Conservation (phyloP, 2,113 vertebrate genomes). For the Alligator mississippiensis region DNA sequence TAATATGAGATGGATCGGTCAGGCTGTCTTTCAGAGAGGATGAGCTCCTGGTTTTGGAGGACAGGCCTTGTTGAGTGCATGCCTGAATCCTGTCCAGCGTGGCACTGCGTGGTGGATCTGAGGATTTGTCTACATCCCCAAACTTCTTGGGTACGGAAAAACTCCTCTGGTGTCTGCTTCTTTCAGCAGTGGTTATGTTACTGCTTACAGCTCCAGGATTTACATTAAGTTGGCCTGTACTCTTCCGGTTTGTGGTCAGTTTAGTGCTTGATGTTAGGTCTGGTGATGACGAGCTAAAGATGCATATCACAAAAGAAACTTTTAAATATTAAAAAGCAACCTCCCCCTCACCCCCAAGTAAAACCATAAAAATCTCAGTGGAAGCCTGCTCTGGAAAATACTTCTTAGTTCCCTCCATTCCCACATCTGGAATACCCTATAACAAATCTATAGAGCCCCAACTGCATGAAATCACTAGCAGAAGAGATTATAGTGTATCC, state of each 20-base stretch:
- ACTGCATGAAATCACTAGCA: not conserved
- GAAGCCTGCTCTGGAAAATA: not conserved
- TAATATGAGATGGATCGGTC: conserved; percentile 90
- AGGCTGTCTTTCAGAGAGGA: conserved; percentile 92
- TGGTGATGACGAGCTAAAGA: conserved; percentile 89
- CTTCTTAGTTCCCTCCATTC: not conserved
- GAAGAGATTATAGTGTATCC: not conserved
- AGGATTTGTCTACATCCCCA: conserved; percentile 88
- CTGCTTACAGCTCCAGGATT: conserved; percentile 80
- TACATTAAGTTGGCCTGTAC: conserved; percentile 94
- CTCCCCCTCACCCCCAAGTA: no score
- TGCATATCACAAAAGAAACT: not conserved
- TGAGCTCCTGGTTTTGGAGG: conserved; percentile 85
- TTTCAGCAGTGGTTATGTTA: conserved; percentile 86
- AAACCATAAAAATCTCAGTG: not conserved
- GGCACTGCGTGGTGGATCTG: conserved; percentile 93
- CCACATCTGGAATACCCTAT: not conserved
- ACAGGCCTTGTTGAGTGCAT: conserved; percentile 91
- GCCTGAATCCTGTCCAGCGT: conserved; percentile 97
- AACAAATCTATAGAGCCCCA: not conserved
- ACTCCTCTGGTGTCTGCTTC: conserved; percentile 93
- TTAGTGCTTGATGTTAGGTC: conserved; percentile 92
- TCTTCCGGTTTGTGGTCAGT: conserved; percentile 92
- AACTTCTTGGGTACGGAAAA: conserved; percentile 99
- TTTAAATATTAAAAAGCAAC: not conserved